Evolutionary conservation across 2,888 invertebrate species (phyloP), one percentile per base, ranked within the genome.

Genomic region (Erynnis tages): DNA sequence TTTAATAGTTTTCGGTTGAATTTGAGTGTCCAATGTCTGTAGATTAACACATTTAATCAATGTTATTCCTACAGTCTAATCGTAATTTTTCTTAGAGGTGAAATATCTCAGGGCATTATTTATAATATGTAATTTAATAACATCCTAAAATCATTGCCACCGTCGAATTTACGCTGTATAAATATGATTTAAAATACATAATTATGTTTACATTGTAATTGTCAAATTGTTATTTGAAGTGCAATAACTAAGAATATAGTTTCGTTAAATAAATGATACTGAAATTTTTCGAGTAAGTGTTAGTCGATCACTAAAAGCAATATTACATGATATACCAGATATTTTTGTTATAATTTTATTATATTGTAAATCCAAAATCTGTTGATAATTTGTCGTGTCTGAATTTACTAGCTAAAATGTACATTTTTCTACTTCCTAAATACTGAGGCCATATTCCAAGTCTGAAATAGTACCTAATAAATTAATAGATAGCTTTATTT

Each of bases 401-500:
- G 35, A 37, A 37, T 37, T 37, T 37, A 43, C 30, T 30, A 38
- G 8, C 6, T 38, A 38, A 23, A 38, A 32, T 34, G 34, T 34
- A 34, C n/a, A 6, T 8, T 6, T 8, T n/a, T 1, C 16, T 34
- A 2, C 6, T 11, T 23, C 8, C 7, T n/a, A n/a, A 40, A 25
- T 23, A 7, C 7, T n/a, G 5, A 40, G 14, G 40, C 49, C 49
- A 41, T 44, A 32, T 8, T 32, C 21, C 7, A 49, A 49, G 49
- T 49, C 49, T 49, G 49, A 49, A 37, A 37, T 37, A 37, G 37
- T 37, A 21, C 10, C n/a, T n/a, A n/a, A 14, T 23, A 45, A 17
- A 16, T 4, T 11, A 5, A 4, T 37, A 8, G 5, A 13, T 41
- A 49, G 49, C 49, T 49, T 49, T 49, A 49, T 32, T 49, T 25